Percentiles rank a stretch among this genome's conserved stretches.
Evolutionary conservation across 2,888 invertebrate genomes (phyloP).

Genomic region (Digitonthophagus gazella): DNA sequence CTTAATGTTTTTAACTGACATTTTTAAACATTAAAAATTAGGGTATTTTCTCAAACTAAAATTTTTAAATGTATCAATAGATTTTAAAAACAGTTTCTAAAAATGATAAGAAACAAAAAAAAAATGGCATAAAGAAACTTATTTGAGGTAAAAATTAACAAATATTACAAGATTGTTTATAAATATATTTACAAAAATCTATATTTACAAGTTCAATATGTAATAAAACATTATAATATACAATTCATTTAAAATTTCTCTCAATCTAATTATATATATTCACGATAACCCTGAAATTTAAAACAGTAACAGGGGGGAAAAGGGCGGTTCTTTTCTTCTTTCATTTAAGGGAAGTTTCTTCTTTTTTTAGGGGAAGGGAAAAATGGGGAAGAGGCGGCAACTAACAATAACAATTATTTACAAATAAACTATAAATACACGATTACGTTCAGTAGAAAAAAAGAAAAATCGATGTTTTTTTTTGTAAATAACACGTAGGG

Average conservation of each 20-base stretch:
- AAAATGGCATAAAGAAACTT: too few relatives aligned
- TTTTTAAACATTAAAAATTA: too few relatives aligned
- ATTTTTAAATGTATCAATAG: too few relatives aligned
- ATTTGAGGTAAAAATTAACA: background rate
- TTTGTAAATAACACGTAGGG: conserved; percentile 23
- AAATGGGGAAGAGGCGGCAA: conserved; percentile 27
- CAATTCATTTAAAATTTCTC: conserved; percentile 45
- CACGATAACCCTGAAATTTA: conserved; percentile 40
- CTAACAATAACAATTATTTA: conserved; percentile 51
- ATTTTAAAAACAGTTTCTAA: too few relatives aligned
- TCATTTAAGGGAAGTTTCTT: background rate
- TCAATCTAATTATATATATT: conserved; percentile 38
- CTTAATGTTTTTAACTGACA: too few relatives aligned
- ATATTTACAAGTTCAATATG: conserved; percentile 46
- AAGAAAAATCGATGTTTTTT: conserved; percentile 13
- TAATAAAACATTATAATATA: conserved; percentile 49
- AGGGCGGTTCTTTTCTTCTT: background rate
- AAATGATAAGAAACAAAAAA: too few relatives aligned
- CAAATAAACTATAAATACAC: conserved; percentile 46
- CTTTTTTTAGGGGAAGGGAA: background rate
- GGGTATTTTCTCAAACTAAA: too few relatives aligned
- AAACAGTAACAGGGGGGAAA: conserved; percentile 40
- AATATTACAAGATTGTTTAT: conserved; percentile 39
- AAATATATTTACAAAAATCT: conserved; percentile 51
- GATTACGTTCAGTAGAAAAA: conserved; percentile 38